Conservation (phyloP, 2,797 vertebrate genomes). For the Columba guinea region DNA sequence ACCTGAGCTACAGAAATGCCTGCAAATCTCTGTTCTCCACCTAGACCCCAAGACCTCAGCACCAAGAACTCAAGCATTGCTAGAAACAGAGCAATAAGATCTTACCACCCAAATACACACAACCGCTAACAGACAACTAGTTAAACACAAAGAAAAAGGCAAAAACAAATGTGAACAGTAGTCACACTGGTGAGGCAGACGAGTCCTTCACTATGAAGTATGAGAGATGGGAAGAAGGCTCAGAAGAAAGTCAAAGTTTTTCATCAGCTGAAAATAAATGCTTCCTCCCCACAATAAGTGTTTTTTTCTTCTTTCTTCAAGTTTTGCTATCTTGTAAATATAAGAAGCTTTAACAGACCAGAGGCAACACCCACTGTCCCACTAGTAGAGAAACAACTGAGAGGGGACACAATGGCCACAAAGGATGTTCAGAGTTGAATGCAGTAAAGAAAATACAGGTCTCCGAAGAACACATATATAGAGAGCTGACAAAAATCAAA, state of each 20-base stretch:
- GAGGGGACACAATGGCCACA: not conserved
- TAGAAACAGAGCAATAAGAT: not conserved
- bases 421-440: not conserved
- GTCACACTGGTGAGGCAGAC: not conserved
- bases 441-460: not conserved
- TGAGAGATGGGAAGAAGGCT: not conserved
- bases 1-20: not conserved
- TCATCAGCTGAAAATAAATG: not conserved
- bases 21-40: not conserved
- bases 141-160: not conserved
- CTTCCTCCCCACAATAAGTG: not conserved
- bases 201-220: not conserved
- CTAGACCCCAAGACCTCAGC: not conserved
- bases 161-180: not conserved
- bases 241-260: not conserved
- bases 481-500: not conserved
- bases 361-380: not conserved
- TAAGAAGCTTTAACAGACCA: not conserved
- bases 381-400: rapidly evolving
- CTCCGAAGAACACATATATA: rapidly evolving
- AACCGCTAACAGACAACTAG: not conserved
- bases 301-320: not conserved
- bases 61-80: not conserved
- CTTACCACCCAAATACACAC: not conserved
- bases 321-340: not conserved